Conservation (phyloP, 2,888 invertebrate species). For the Hypomecis atomaria region DNA sequence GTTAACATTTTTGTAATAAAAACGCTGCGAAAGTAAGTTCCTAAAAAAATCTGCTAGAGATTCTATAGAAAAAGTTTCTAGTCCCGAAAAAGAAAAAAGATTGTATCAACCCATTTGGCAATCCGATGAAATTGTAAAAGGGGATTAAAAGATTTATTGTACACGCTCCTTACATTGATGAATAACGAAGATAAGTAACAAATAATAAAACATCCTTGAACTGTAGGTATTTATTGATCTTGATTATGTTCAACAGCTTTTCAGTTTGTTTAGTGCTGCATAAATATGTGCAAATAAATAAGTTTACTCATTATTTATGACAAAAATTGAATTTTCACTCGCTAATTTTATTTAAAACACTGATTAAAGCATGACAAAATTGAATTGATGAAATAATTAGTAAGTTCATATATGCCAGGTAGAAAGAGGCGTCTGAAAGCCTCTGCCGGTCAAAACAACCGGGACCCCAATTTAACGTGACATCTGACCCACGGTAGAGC, state of each 20-base stretch:
- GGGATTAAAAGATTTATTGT: conserved; percentile 82
- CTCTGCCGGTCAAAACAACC: too few species aligned
- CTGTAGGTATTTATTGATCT: background rate
- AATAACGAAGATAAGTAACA: conserved; percentile 19
- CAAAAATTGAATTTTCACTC: too few species aligned
- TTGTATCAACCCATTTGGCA: conserved; percentile 43
- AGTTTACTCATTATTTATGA: too few species aligned
- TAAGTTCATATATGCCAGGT: too few species aligned
- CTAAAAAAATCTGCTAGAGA: conserved; percentile 10
- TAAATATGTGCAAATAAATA: too few species aligned
- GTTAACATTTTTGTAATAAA: too few species aligned
- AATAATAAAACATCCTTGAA: background rate
- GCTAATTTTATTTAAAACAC: too few species aligned
- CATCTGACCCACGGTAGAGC: too few species aligned
- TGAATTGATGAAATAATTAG: too few species aligned
- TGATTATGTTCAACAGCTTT: background rate
- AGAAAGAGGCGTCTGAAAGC: too few species aligned
- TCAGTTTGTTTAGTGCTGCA: background rate
- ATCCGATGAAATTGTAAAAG: conserved; percentile 81
- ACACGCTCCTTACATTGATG: conserved; percentile 63
- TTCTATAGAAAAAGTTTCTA: conserved; percentile 15
- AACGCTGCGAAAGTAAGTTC: background rate
- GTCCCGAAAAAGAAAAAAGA: conserved; percentile 16
- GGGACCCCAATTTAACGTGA: too few species aligned
- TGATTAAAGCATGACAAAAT: too few species aligned